Evolutionary conservation across 2,113 vertebrate species (phyloP), one percentile per base, ranked within the genome.

Genomic region (human (Homo sapiens)): DNA sequence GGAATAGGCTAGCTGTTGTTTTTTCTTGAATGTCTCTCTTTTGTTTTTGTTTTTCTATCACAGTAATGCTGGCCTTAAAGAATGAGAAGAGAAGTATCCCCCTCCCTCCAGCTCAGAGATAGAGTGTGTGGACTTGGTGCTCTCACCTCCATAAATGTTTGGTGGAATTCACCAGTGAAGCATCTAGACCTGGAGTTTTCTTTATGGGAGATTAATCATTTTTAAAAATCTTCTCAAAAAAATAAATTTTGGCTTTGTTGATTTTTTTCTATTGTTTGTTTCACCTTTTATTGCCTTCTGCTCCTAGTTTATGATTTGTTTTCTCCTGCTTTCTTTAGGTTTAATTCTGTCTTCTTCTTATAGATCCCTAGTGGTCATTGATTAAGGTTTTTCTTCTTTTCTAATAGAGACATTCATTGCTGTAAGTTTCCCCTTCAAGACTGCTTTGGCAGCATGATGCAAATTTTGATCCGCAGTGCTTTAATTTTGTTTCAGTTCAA

Each of bases 351-450:
- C 82, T 30, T 35, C 45, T 32, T 20, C 40, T 16, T 23, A 40
- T 8, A 35, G 86, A n/a, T 73, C 59, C 52, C 43, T 68, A 2
- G 27, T 64, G 22, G 12, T 27, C 40, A 3, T 2, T 8, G 17
- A 45, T 13, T 38, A 25, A 66, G 38, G 3, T 4, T 3, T 6
- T 57, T 32, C 18, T n/a, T 27, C 25, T 61, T 2, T 11, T 7
- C 27, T 17, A 11, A 30, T 3, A 3, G 1, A 43, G 11, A 2
- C 1, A 0, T 32, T 11, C 2, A 0, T 12, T 20, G 5, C 3
- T 3, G 0, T 5, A 25, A 13, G n/a, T 11, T 18, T 18, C 4
- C 32, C 50, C 32, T 2, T 3, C 43, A 38, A 61, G 40, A 22
- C 78, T 3, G 4, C 16, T 5, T 6, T 2, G 9, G n/a, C 3